Evolutionary conservation across 1,140 invertebrate species (phyloP), one percentile per base, ranked within the genome.

Genomic region (Hyles vespertilio): DNA sequence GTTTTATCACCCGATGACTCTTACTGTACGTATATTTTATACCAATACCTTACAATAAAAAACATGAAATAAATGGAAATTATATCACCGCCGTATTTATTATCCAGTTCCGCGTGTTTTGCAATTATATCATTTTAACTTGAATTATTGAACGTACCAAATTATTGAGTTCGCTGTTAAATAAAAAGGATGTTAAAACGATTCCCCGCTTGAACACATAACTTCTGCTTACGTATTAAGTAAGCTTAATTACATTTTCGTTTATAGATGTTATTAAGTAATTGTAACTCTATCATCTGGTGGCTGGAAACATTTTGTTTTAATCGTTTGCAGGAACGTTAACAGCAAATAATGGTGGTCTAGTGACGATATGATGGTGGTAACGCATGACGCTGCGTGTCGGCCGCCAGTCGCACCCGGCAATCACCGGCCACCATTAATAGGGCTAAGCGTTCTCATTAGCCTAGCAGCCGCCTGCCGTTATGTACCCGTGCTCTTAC

Each of bases 401-500:
- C 51, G 58, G 65, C 56, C 50, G 59, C 53, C 53, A 56, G 57
- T 50, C 53, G 63, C 52, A 68, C 52, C 61, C 68, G 62, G 70
- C 69, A 79, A 77, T 82, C 77, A 78, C 57, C 50, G 36, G 54
- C 63, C 65, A 65, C 69, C 61, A 79, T 83, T 79, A 77, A 59
- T 52, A 56, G 32, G 56, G 67, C 67, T 74, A 80, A 79, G 69
- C 72, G 74, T 65, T 73, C 72, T 74, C 72, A 76, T 77, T 81
- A 74, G 65, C 61, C 55, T 55, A 59, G 32, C 59, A 61, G 59
- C 67, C 63, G 61, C 59, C 56, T 58, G 57, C 57, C 58, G 32
- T 43, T 45, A 58, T 40, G 8, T 40, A 8, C 36, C 36, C 36
- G 36, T 8, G 5, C 36, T 40, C 36, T 40, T 40, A 40, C 36